phyloP scores from a whole-genome alignment of 2,113 vertebrate species.

The Mastomys natalensis region DNA sequence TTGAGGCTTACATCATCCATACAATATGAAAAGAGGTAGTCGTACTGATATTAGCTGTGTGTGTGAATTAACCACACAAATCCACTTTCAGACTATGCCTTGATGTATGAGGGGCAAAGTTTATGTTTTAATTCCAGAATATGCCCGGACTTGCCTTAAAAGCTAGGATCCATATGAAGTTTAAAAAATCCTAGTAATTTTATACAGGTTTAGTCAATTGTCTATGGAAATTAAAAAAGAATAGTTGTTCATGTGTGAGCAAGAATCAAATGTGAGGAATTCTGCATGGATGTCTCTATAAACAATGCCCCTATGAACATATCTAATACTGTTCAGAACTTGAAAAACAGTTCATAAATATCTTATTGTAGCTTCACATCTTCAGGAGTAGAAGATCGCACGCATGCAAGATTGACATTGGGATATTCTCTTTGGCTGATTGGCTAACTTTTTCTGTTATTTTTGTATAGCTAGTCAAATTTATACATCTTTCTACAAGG shows the following conservation, averaged over 20 bases:
- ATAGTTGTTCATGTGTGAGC: neutral
- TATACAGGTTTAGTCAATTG: conserved; percentile 22
- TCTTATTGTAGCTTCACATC: neutral
- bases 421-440: neutral
- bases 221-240: neutral
- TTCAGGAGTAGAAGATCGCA: neutral
- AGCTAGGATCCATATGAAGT: conserved; percentile 27
- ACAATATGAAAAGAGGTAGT: neutral
- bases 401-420: neutral
- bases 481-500: neutral
- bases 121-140: conserved; percentile 53
- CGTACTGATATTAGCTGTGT: neutral
- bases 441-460: conserved; percentile 24
- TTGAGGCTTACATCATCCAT: neutral
- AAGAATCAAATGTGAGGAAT: conserved; percentile 48
- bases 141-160: conserved; percentile 36
- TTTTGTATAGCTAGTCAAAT: neutral
- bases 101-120: neutral
- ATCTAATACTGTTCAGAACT: conserved; percentile 25
- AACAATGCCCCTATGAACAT: neutral
- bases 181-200: conserved; percentile 48
- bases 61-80: neutral
- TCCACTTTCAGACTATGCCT: neutral
- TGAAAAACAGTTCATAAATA: neutral
- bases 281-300: neutral